Base-by-base conservation (phyloP, 2,797 vertebrate genomes). In the Diplodus sargus region DNA sequence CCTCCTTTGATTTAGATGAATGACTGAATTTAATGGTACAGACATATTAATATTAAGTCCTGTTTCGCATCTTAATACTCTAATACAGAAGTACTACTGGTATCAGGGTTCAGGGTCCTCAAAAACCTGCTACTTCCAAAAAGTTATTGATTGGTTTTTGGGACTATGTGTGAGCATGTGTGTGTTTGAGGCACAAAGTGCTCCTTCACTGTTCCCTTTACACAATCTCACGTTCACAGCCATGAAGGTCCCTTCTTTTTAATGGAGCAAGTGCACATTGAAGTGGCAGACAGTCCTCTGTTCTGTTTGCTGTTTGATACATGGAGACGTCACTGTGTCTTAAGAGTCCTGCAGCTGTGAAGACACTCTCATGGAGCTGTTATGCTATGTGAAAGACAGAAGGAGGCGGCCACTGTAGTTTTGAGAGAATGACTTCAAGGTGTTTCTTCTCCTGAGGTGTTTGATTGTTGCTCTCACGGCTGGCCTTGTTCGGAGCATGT, bases 191-290 rank as follows among this genome's bases (percentile, higher is more conserved):
- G 68, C 52, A 70, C 62, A 63, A 65, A 64, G 69, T 30, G 59
- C 63, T 18, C 69, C 63, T 66, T 25, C 1, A 3, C 60, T 20
- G 48, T 68, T 58, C 56, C 12, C 17, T 17, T 15, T 65, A 25
- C 62, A 79, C 79, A 56, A 59, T 71, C 2, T 3, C 70, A 47
- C 12, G 59, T 75, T 76, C 76, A 73, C 66, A 65, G 60, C 61
- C 68, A 59, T 48, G 34, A 74, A 78, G 70, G 69, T 69, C 34
- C 53, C 53, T 60, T 43, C 25, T 79, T 87, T 66, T 65, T 80
- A 78, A 86, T 82, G 78, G 79, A 86, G 82, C 84, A 71, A 75
- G 66, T 87, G 82, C 82, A 71, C 84, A 85, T 79, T 79, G 86
- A 89, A 85, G 85, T 84, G 87, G 76, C 88, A 89, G 77, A 74